Base-by-base conservation (phyloP, 2,797 vertebrate genomes). In the Chloroceryle amazona region DNA sequence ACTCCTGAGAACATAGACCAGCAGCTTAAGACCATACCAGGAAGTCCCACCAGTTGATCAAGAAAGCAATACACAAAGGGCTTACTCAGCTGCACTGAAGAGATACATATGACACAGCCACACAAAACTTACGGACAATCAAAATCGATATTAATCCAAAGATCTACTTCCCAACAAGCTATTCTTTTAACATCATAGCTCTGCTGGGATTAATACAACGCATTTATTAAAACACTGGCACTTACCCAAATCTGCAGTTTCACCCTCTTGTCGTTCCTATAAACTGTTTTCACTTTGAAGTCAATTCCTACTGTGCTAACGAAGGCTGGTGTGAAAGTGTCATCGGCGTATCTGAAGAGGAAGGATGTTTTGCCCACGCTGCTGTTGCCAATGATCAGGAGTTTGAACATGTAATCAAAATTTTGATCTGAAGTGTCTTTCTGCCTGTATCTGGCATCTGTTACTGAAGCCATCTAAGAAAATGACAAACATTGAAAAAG, bases 391-490 rank as follows among this genome's bases (percentile, higher is more conserved):
- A 99, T 99, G 96, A 99, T 99, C 96, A 99, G 99, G 80, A 99
- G 98, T 96, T 99, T 99, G 98, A 99, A 99, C 99, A 99, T 99
- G 97, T 99, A 99, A 98, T 99, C 99, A 66, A 99, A 99, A 98
- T 99, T 99, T 98, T 99, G 99, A 98, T 99, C 99, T 1, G 99
- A 99, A 90, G 99, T 99, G 82, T 99, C 99, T 91, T 99, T 99
- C 97, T 99, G 98, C 78, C 99, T 99, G 60, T 98, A 99, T 95
- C 99, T 99, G 95, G 99, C 98, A 95, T 99, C 99, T n/a, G 98
- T 98, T 97, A 98, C 99, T 85, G 99, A 99, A 94, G 99, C 99
- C 99, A 99, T 99, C 99, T 99, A 98, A 86, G 68, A 93, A 95
- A 97, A 96, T 29, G 42, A 97, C 73, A 96, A 91, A 96, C n/a